Evolutionary conservation across 2,888 invertebrate genomes (phyloP).

Genomic region (Epinotia brunnichana): DNA sequence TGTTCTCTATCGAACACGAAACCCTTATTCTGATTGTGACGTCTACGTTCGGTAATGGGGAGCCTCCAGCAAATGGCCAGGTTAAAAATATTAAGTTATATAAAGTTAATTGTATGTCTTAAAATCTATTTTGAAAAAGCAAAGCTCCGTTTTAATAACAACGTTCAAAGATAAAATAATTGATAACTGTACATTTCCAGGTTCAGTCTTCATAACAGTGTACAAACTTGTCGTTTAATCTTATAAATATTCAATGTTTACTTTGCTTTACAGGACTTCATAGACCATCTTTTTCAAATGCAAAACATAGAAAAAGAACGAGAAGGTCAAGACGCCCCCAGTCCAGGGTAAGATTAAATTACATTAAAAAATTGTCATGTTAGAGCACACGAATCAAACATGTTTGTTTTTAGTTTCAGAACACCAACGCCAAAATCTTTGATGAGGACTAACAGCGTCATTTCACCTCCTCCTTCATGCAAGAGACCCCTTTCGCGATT

Average conservation of each 20-base stretch:
- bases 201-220: not conserved
- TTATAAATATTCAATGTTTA: not conserved
- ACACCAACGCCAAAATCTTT: conserved; percentile 93
- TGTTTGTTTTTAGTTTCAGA: conserved; percentile 79
- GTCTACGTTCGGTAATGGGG: conserved; percentile 98
- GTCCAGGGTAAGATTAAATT: conserved; percentile 51
- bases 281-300: conserved; percentile 73
- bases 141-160: not conserved
- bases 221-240: not conserved
- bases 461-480: conserved; percentile 71
- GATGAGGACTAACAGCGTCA: conserved; percentile 92
- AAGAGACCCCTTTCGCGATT: conserved; percentile 78
- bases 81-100: too few species aligned
- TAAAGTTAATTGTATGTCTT: too few species aligned
- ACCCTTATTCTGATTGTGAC: conserved; percentile 95
- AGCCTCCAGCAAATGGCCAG: conserved; percentile 98
- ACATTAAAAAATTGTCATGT: not conserved
- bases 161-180: too few species aligned
- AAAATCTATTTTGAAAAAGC: too few species aligned
- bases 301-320: conserved; percentile 66
- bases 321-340: conserved; percentile 58
- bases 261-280: conserved; percentile 64
- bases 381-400: not conserved
- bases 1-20: conserved; percentile 96
- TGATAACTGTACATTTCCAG: too few species aligned